phyloP scores from a whole-genome alignment of 2,113 vertebrate genomes.

The Uropsilus gracilis region DNA sequence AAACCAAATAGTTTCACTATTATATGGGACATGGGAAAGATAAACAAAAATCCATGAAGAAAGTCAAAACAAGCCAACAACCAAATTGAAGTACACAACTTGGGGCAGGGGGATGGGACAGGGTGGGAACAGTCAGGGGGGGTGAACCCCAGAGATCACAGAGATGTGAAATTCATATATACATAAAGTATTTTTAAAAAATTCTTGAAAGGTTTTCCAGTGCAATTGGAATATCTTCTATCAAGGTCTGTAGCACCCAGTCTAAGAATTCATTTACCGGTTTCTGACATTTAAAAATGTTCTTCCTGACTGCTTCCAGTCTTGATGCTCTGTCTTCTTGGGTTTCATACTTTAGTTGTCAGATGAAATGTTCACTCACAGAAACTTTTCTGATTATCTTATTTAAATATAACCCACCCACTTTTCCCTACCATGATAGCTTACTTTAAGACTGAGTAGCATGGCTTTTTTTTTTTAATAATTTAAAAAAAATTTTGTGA shows the following conservation, averaged over 20 bases:
- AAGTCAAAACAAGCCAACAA: no score
- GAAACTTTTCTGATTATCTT: not conserved
- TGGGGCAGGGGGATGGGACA: no score
- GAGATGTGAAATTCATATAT: no score
- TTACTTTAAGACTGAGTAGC: not conserved
- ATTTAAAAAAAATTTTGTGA: no score
- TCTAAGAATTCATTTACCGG: not conserved
- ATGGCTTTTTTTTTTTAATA: no score
- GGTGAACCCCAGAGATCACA: no score
- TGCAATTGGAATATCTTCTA: not conserved
- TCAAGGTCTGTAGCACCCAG: not conserved
- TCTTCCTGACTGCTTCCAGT: not conserved
- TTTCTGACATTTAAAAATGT: not conserved
- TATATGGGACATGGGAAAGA: no score
- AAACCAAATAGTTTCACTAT: no score
- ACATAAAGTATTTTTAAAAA: not conserved
- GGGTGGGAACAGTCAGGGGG: no score
- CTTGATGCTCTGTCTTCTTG: not conserved
- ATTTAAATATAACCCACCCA: not conserved
- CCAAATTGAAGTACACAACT: no score
- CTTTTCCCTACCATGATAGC: not conserved
- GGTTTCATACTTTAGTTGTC: not conserved
- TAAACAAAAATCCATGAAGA: no score
- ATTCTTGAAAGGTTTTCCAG: not conserved
- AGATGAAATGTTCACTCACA: not conserved